Conservation (phyloP, 2,888 invertebrate species). For the Hypercompe scribonia region DNA sequence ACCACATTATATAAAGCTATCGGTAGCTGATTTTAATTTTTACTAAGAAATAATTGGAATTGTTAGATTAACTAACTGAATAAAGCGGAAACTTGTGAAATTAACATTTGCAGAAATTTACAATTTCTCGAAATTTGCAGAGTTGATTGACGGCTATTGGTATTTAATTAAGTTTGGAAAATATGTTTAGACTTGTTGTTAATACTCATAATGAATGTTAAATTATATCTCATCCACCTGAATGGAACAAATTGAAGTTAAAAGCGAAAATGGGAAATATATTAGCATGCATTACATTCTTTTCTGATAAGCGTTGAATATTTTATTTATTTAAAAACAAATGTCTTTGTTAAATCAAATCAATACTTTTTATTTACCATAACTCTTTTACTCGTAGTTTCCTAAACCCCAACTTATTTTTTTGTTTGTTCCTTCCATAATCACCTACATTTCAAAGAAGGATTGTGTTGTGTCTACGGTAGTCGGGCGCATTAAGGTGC, state of each 20-base stretch:
- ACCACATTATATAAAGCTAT: constrained; percentile 22
- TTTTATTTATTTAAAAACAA: background rate
- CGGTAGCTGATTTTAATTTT: constrained; percentile 23
- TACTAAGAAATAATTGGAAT: constrained; percentile 38
- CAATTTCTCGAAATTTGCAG: constrained; percentile 4
- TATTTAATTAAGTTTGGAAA: constrained; percentile 3
- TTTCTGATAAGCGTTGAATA: background rate
- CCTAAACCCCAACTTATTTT: no score
- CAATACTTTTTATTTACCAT: no score
- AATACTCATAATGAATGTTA: background rate
- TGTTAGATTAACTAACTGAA: constrained; percentile 28
- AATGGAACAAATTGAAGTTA: background rate
- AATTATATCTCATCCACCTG: background rate
- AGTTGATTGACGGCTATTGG: constrained; percentile 1
- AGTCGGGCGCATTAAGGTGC: no score
- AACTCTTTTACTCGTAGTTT: no score
- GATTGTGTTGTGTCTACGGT: no score
- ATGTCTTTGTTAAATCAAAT: no score
- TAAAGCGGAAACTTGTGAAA: constrained; percentile 11
- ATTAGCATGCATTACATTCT: background rate
- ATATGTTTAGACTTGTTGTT: background rate
- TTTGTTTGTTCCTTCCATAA: no score
- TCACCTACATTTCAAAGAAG: no score
- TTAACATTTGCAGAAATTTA: constrained; percentile 10
- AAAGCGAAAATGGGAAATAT: background rate